phyloP scores from a whole-genome alignment of 2,113 vertebrate genomes.

The Megalops atlanticus region DNA sequence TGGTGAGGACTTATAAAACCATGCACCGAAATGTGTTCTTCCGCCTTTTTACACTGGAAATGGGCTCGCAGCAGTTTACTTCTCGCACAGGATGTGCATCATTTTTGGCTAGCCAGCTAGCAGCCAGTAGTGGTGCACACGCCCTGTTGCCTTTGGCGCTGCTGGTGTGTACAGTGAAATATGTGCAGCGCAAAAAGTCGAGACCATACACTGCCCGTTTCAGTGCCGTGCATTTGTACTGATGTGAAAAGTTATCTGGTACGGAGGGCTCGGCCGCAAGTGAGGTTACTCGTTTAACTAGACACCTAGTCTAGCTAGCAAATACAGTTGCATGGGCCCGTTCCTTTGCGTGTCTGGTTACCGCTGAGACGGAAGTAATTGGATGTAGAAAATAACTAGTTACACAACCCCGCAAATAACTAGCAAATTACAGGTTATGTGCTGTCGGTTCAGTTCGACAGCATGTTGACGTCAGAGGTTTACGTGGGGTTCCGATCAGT shows the following conservation, averaged over 20 bases:
- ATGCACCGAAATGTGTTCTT: not conserved
- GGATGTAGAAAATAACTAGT: not conserved
- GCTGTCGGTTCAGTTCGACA: not conserved
- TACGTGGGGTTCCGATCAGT: not conserved
- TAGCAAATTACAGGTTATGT: not conserved
- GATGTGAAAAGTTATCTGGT: not conserved
- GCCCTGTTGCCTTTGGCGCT: constrained; percentile 12
- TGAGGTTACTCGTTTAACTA: not conserved
- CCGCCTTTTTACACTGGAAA: not conserved
- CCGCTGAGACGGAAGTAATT: not conserved
- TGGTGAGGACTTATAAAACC: not conserved
- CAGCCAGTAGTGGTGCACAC: not conserved
- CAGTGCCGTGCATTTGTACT: not conserved
- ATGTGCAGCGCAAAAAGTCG: too few relatives aligned
- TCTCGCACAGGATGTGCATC: not conserved
- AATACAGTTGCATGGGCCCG: not conserved
- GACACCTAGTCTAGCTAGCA: not conserved
- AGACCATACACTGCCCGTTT: not conserved
- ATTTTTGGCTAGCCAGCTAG: not conserved
- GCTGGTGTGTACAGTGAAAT: not conserved
- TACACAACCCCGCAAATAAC: not conserved
- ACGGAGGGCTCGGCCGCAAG: not conserved
- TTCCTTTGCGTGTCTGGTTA: not conserved
- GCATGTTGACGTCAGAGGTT: not conserved
- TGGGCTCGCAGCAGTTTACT: too few relatives aligned